Evolutionary conservation across 2,113 vertebrate species (phyloP), one percentile per base, ranked within the genome.

Genomic region (Zosterops hypoxanthus): DNA sequence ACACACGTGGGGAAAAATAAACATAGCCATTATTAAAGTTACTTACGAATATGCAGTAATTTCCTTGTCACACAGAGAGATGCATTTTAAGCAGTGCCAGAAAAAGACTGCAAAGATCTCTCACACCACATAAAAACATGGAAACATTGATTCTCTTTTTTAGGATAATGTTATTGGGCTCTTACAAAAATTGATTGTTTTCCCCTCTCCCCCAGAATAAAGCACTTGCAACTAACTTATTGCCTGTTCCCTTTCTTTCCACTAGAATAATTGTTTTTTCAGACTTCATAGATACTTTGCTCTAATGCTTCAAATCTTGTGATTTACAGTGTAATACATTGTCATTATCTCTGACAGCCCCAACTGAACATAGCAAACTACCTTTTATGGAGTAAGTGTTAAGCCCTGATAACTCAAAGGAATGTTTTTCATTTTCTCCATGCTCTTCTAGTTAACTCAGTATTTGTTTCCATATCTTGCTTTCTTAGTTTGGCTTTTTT

Each of bases 231-330:
- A 59, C 55, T 47, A 94, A 59, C 55, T 47, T 91, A 71, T 71
- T 87, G 71, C 88, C 44, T 90, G 8, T 81, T 86, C 61, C 53
- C 64, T 90, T 83, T 50, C 41, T 91, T 94, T 93, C 70, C 68
- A 63, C 85, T 96, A 70, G 80, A 95, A 96, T 94, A 96, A 92
- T 96, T 95, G 82, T 42, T 89, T 88, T 94, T 88, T 92, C 86
- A 79, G 39, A 57, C 77, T 94, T 86, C 77, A 28, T 53, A 88
- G 72, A 42, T 69, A 90, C 69, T 94, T 95, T 66, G 42, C 87
- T 93, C 56, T 95, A 94, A 90, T 84, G 47, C 79, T 96, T 96
- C 91, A 94, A 88, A 90, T 94, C 91, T 88, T 71, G 70, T 64
- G 87, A 95, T 96, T 95, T 97, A 72, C 89, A 60, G 44, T 77